Percentiles rank a stretch among this genome's conserved stretches.
phyloP scores from a whole-genome alignment of 2,797 vertebrate genomes.

The Oreonectes daqikongensis region DNA sequence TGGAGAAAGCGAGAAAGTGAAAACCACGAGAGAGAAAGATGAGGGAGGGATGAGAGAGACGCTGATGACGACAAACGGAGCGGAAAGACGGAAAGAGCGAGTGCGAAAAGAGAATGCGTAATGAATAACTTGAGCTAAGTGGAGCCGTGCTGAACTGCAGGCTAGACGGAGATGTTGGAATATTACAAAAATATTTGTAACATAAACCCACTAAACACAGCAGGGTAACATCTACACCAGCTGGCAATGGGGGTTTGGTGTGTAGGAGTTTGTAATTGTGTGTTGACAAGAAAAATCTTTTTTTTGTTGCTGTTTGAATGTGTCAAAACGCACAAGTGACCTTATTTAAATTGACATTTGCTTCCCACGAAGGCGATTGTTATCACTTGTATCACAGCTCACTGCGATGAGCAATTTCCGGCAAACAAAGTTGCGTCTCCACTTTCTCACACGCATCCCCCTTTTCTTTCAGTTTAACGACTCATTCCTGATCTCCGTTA shows the following conservation, averaged over 20 bases:
- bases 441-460: constrained; percentile 38
- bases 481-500: constrained; percentile 44
- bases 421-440: constrained; percentile 31
- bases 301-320: constrained; percentile 14
- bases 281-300: constrained; percentile 22
- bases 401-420: constrained; percentile 54
- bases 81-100: constrained; percentile 17
- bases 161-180: constrained; percentile 41
- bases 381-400: constrained; percentile 34
- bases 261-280: constrained; percentile 20
- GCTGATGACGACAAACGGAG: constrained; percentile 46
- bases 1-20: constrained; percentile 1
- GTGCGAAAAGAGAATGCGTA: constrained; percentile 9
- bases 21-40: neutral
- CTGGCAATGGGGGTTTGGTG: constrained; percentile 11
- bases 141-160: constrained; percentile 13
- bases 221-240: neutral
- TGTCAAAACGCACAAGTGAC: constrained; percentile 18
- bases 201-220: constrained; percentile 30
- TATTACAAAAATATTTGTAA: constrained; percentile 59
- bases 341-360: constrained; percentile 37
- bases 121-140: neutral
- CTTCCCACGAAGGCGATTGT: constrained; percentile 43
- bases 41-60: constrained; percentile 28
- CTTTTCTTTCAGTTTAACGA: constrained; percentile 45